Evolutionary conservation across 2,113 vertebrate genomes (phyloP), one percentile per base, ranked within the genome.

Genomic region (Trogon surrucura): DNA sequence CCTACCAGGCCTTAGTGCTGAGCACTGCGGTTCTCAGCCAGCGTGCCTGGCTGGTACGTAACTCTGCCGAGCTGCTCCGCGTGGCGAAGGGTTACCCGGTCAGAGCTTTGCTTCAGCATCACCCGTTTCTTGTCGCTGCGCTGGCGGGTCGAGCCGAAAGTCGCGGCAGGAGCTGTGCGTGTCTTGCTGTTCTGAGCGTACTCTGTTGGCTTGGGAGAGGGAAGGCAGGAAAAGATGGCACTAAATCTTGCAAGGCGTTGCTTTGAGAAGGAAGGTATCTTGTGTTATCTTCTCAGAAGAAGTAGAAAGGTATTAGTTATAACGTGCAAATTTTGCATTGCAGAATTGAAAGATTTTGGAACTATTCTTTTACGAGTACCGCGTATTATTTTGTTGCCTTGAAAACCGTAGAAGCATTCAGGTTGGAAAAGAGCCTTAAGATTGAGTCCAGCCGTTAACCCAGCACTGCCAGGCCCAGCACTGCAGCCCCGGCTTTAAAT

Each of bases 1-100:
- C 13, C 23, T n/a, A 8, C 47, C 4, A 3, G 18, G 4, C 30
- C 0, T 0, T 20, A 10, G 15, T 72, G 50, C 32, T 72, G 58
- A n/a, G 29, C 48, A 23, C 47, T 23, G 6, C 13, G 13, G 1
- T 23, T 45, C 36, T 41, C 18, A 21, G 11, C 44, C 36, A 45
- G 14, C 6, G 17, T 11, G 25, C 12, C 3, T 23, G 9, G 48
- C 27, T 65, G 73, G 44, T 45, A 25, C 12, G 5, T 19, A 36
- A 7, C 32, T 8, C 34, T 44, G 58, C 44, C 29, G 2, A 16
- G 45, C 20, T 45, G n/a, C 51, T 21, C 17, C 22, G 8, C 29
- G 16, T 36, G 50, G 34, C 6, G n/a, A 47, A 54, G 57, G 48
- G 41, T 34, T 56, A 17, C 20, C 48, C 44, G 6, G 13, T 32